Evolutionary conservation across 1,140 invertebrate genomes (phyloP).

Genomic region (Papilio glaucus): DNA sequence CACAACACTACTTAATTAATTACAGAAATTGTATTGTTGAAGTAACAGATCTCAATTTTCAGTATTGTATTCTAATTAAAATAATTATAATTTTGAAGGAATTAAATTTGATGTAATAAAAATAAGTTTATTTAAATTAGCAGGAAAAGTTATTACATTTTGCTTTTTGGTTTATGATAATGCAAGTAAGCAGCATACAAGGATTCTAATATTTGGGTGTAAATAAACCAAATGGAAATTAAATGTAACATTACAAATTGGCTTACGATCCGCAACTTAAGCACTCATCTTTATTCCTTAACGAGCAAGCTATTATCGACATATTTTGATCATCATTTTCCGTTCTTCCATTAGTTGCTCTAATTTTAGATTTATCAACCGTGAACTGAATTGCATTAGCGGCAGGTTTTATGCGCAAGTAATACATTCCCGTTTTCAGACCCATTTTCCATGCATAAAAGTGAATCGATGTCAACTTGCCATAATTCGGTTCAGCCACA

Average conservation of each 20-base stretch:
- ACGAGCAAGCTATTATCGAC: slow-evolving; percentile 93
- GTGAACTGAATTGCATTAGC: slow-evolving; percentile 99
- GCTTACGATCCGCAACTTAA: slow-evolving; percentile 89
- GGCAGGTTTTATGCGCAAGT: slow-evolving; percentile 97
- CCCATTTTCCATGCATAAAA: slow-evolving; percentile 99
- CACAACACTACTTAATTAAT: too few species aligned
- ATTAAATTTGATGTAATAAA: slow-evolving; percentile 9
- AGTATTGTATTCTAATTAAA: too few species aligned
- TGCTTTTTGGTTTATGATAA: too few species aligned
- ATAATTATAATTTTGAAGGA: too few species aligned
- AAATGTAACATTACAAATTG: background rate
- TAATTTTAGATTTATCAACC: slow-evolving; percentile 94
- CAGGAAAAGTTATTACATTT: slow-evolving; percentile 19
- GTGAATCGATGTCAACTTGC: slow-evolving; percentile 98
- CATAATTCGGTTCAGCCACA: slow-evolving; percentile 96
- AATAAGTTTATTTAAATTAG: slow-evolving; percentile 1
- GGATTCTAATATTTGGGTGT: too few species aligned
- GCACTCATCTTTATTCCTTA: slow-evolving; percentile 96
- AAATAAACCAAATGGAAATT: slow-evolving; percentile 10
- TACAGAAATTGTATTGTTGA: too few species aligned
- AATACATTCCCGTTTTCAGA: slow-evolving; percentile 99
- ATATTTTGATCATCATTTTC: slow-evolving; percentile 85
- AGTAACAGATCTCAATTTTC: too few species aligned
- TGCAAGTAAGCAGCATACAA: too few species aligned
- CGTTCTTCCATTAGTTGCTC: slow-evolving; percentile 61